Conservation (phyloP, 2,797 vertebrate species). For the Apogon hyalosoma region DNA sequence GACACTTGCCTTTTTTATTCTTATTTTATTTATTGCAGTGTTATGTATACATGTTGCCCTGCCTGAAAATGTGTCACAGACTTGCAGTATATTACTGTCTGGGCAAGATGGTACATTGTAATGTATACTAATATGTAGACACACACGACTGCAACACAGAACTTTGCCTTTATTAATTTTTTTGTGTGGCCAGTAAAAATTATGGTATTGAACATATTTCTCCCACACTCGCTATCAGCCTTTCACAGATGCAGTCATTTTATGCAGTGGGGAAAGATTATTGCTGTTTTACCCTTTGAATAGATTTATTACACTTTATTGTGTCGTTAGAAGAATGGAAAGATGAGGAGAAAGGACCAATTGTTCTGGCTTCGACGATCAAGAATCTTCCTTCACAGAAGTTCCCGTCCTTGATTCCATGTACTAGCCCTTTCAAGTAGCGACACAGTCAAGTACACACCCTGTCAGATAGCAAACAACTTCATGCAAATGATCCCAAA, state of each 20-base stretch:
- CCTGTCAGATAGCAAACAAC: conserved; percentile 53
- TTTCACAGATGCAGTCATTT: not conserved
- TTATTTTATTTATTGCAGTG: no score
- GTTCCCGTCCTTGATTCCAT: conserved; percentile 14
- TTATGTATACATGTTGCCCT: no score
- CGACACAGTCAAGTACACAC: conserved; percentile 43
- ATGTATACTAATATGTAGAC: not conserved
- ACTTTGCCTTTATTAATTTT: not conserved
- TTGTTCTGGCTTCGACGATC: conserved; percentile 18
- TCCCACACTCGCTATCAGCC: not conserved
- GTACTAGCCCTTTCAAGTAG: conserved; percentile 23
- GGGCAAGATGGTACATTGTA: no score
- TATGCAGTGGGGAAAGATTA: not conserved
- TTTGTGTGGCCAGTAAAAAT: not conserved
- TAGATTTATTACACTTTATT: conserved; percentile 20
- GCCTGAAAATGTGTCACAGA: no score
- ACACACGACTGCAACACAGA: not conserved
- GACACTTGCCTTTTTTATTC: no score
- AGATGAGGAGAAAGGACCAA: conserved; percentile 32
- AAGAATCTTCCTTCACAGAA: conserved; percentile 10
- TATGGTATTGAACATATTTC: not conserved
- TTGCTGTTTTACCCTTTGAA: conserved; percentile 5
- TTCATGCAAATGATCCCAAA: conserved; percentile 65
- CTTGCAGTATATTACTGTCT: no score
- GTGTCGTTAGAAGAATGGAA: conserved; percentile 19